Evolutionary conservation across 2,113 vertebrate species (phyloP), one percentile per base, ranked within the genome.

Genomic region (Bubo scandiacus): DNA sequence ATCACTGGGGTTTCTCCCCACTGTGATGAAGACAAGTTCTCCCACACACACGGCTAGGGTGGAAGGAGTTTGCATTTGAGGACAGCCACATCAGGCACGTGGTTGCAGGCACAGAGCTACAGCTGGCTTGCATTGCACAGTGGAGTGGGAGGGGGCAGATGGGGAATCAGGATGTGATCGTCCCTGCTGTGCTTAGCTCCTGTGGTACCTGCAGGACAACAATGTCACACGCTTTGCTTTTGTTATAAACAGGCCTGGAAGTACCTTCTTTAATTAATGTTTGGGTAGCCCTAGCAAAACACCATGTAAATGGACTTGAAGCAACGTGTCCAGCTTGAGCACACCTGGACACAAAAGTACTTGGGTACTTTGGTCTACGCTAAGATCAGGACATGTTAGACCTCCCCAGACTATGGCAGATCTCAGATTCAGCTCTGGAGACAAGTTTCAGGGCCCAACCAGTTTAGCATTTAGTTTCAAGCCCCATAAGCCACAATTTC

Each of bases 51-150:
- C 7, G 21, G 26, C 43, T 86, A 38, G 21, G 47, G 36, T 15
- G n/a, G 23, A 49, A 63, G 29, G 49, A 43, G 14, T 22, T 15
- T n/a, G 79, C 34, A 5, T 14, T 16, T 10, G 20, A 52, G 36
- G 34, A n/a, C 20, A 42, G 20, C 51, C 61, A 10, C 2, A 1
- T 18, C n/a, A 61, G 23, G 22, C 61, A 38, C 0, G 2, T 10
- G 19, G 57, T 3, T 17, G 30, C 0, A 5, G 49, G 78, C 45
- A n/a, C 30, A 66, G 34, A 61, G 26, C 63, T 55, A 27, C 47
- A 23, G 47, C 27, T 77, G 16, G 0, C 55, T 77, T 2, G 1
- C 3, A 2, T 40, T 17, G 17, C 26, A 19, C 0, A 1, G 34
- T 6, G n/a, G 54, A 86, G 47, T 17, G 9, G 55, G 57, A 62